Evolutionary conservation across 2,113 vertebrate species (phyloP).

Genomic region (Argyrosomus japonicus): DNA sequence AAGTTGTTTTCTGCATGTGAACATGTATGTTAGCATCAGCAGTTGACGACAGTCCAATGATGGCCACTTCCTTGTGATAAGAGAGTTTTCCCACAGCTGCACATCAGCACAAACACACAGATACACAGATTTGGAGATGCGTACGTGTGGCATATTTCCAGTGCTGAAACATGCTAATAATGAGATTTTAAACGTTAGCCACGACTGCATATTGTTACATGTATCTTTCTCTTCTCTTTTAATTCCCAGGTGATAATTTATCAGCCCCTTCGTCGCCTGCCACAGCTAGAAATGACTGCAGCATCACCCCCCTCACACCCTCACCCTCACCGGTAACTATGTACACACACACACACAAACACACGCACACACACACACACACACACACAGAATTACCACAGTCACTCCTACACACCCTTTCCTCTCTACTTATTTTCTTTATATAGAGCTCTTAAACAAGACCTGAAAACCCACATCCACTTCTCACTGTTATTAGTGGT

Average conservation of each 20-base stretch:
- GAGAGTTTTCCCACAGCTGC: not conserved
- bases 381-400: conserved; percentile 30
- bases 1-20: not conserved
- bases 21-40: not conserved
- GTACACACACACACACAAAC: conserved; percentile 24
- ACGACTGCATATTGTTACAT: too few relatives aligned
- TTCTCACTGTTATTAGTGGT: conserved; percentile 57
- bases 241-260: conserved; percentile 78
- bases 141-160: not conserved
- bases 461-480: conserved; percentile 45
- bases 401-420: conserved; percentile 51
- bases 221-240: not conserved
- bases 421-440: conserved; percentile 35
- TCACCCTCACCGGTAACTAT: conserved; percentile 90
- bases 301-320: conserved; percentile 92
- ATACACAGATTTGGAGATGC: not conserved
- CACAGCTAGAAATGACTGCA: conserved; percentile 87
- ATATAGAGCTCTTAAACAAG: conserved; percentile 52
- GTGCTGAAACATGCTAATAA: not conserved
- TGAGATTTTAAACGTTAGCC: not conserved
- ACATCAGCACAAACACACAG: not conserved
- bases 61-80: conserved; percentile 25
- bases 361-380: conserved; percentile 28
- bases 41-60: conserved; percentile 9
- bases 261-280: conserved; percentile 85